Conservation (phyloP, 2,113 vertebrate species). For the Nibea albiflora region DNA sequence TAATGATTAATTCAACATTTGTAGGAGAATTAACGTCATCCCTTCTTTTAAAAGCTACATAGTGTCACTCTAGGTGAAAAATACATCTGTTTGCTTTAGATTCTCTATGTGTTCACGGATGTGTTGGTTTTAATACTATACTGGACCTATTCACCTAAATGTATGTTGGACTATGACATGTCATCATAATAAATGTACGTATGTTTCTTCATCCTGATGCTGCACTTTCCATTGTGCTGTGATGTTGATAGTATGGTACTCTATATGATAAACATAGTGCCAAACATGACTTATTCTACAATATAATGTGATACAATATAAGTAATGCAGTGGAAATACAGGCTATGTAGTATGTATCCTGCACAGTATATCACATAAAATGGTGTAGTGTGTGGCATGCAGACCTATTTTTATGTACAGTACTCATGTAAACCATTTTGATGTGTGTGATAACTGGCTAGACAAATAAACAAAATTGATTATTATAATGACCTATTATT, state of each 20-base stretch:
- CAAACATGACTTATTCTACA: not conserved
- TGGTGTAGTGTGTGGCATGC: too few species aligned
- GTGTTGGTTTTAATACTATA: not conserved
- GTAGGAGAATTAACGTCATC: not conserved
- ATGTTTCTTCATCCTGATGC: not conserved
- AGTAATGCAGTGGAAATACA: constrained; percentile 14
- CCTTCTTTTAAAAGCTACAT: not conserved
- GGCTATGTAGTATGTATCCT: not conserved
- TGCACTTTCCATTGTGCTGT: not conserved
- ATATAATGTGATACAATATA: not conserved
- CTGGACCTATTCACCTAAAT: not conserved
- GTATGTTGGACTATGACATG: not conserved
- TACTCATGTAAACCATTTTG: not conserved
- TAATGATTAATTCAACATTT: not conserved
- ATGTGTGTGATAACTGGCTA: not conserved
- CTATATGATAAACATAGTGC: constrained; percentile 4
- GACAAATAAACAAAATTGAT: not conserved
- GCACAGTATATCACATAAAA: not conserved
- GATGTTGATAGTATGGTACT: constrained; percentile 5
- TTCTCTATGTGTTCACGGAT: not conserved
- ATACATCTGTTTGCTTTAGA: not conserved
- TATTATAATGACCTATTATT: too few species aligned
- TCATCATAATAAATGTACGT: not conserved
- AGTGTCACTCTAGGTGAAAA: not conserved
- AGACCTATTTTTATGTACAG: not conserved